A percentile compares a stretch with the other conserved stretches of the same genome.
Evolutionary conservation across 2,888 invertebrate species (phyloP).

Genomic region (Brenthis hecate): DNA sequence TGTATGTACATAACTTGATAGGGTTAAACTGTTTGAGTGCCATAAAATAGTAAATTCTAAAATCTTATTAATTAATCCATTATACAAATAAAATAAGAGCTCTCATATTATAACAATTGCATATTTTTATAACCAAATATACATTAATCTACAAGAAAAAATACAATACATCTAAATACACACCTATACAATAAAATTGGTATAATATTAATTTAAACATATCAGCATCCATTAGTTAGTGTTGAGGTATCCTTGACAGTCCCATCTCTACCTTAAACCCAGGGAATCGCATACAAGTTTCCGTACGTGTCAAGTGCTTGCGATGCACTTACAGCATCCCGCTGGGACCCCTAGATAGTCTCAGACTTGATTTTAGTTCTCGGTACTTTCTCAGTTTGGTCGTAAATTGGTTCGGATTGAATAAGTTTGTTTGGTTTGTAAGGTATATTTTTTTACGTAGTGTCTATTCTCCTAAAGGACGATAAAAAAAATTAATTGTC

Average conservation of each 20-base stretch:
- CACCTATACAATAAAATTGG: background rate
- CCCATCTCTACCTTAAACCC: constrained; percentile 8
- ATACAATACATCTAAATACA: too few species aligned
- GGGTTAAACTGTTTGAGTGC: too few species aligned
- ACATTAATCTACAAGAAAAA: too few species aligned
- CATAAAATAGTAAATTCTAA: too few species aligned
- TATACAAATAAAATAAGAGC: too few species aligned
- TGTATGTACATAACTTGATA: too few species aligned
- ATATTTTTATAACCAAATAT: too few species aligned
- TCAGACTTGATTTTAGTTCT: constrained; percentile 21
- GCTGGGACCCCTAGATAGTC: constrained; percentile 12
- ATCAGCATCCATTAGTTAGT: background rate
- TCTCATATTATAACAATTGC: too few species aligned
- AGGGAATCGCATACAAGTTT: constrained; percentile 9
- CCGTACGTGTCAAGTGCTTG: constrained; percentile 22
- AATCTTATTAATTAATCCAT: too few species aligned
- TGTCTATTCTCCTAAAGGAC: too few species aligned
- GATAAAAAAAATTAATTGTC: too few species aligned
- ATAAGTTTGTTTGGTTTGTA: constrained; percentile 15
- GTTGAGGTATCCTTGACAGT: background rate
- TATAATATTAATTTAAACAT: background rate
- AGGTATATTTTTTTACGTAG: background rate
- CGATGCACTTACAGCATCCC: constrained; percentile 19
- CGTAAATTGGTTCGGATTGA: constrained; percentile 14
- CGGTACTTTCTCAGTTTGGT: constrained; percentile 3